Evolutionary conservation across 2,888 invertebrate genomes (phyloP).

Genomic region (Clitarchus hookeri): DNA sequence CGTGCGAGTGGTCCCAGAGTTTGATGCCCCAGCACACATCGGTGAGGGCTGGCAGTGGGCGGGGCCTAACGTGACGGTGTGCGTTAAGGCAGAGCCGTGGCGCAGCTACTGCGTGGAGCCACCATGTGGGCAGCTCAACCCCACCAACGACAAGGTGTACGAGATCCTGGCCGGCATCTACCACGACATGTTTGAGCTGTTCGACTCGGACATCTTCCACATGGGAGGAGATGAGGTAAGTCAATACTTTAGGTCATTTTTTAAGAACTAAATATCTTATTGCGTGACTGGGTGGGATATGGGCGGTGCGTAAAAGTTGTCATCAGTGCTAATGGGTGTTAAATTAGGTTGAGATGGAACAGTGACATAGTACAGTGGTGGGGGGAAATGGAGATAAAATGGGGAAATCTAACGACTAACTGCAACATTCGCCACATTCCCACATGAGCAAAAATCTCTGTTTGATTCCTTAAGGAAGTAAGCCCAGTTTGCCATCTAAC

Average conservation of each 20-base stretch:
- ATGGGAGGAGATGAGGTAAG: conserved; percentile 87
- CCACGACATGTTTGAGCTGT: conserved; percentile 72
- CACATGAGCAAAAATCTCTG: too few species aligned
- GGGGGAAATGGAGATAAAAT: too few species aligned
- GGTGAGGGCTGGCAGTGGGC: conserved; percentile 91
- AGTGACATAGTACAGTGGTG: too few species aligned
- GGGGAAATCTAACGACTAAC: too few species aligned
- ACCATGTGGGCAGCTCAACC: conserved; percentile 84
- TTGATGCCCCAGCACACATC: conserved; percentile 90
- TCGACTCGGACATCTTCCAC: conserved; percentile 78
- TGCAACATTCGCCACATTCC: too few species aligned
- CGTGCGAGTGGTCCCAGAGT: conserved; percentile 86
- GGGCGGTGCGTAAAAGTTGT: too few species aligned
- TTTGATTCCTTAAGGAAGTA: too few species aligned
- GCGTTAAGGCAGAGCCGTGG: conserved; percentile 66
- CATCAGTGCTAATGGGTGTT: too few species aligned
- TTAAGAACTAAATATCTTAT: too few species aligned
- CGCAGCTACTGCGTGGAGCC: conserved; percentile 80
- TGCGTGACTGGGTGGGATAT: too few species aligned
- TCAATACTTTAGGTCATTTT: neutral
- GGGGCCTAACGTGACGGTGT: conserved; percentile 50
- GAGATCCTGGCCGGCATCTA: conserved; percentile 74
- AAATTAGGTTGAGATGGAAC: too few species aligned
- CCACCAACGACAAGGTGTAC: conserved; percentile 70
- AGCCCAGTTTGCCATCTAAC: too few species aligned